Evolutionary conservation across 92 coral and sea anemone species (phyloP).

Genomic region (Chrysogorgia sp.): DNA sequence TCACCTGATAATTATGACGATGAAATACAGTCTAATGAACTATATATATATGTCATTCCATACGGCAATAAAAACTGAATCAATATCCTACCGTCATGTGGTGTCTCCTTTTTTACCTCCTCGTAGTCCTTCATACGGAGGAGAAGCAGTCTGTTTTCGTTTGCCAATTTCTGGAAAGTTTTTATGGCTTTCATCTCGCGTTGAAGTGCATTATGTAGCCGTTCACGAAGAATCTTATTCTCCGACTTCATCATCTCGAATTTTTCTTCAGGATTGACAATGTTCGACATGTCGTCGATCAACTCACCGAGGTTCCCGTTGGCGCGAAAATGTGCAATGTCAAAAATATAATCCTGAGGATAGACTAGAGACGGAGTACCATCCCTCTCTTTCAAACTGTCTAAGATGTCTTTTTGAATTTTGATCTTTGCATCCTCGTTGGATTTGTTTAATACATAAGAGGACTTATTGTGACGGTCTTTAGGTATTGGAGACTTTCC

Average conservation of each 20-base stretch:
- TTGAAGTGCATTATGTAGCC: conserved; percentile 92
- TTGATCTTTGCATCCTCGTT: conserved; percentile 28
- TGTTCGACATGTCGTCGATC: conserved; percentile 45
- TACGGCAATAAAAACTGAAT: too few relatives aligned
- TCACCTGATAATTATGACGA: too few relatives aligned
- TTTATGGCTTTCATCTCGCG: conserved; percentile 97
- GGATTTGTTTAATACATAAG: conserved; percentile 27
- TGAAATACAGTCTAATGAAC: too few relatives aligned
- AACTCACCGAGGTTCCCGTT: conserved; percentile 45
- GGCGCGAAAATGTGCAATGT: conserved; percentile 42
- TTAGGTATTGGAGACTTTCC: conserved; percentile 39
- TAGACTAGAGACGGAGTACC: conserved; percentile 31
- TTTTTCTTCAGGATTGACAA: conserved; percentile 40
- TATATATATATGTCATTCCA: too few relatives aligned
- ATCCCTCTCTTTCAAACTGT: conserved; percentile 44
- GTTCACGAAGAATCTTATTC: conserved; percentile 92
- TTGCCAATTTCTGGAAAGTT: conserved; percentile 91
- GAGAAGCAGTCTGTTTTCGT: conserved; percentile 91
- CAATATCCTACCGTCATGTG: not conserved
- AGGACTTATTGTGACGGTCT: conserved; percentile 28
- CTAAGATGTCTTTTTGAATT: conserved; percentile 37
- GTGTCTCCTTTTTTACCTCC: conserved; percentile 27
- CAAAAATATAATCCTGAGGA: conserved; percentile 46
- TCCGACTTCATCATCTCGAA: conserved; percentile 83
- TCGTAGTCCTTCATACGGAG: conserved; percentile 78